Evolutionary conservation across 2,797 vertebrate species (phyloP), one percentile per base, ranked within the genome.

Genomic region (Astyanax mexicanus): DNA sequence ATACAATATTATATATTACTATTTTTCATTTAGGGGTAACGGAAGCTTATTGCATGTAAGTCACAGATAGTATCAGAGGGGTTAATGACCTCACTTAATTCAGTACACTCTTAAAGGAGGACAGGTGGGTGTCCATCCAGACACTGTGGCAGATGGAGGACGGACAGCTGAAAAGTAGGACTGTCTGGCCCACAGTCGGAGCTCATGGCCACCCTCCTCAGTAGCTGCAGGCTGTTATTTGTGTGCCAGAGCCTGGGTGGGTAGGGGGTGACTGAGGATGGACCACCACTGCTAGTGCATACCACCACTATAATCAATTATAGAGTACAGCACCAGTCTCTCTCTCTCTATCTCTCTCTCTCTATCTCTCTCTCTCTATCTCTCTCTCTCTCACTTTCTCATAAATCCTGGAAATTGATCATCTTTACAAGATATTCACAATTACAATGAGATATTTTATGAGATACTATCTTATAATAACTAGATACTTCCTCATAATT

Each of bases 171-270:
- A 54, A 13, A 54, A 27, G 1, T 11, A 11, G 9, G 23, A 54
- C 51, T 54, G 19, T 27, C 23, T 27, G 51, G 51, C 3, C 21
- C 52, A 25, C 4, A 54, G 51, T 11, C 6, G 10, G 25, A 27
- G 8, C 15, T 60, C 54, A 32, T 7, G 27, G 55, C 21, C 27
- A 12, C 23, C 11, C 7, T 27, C 19, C 73, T 12, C 19, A 64
- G 73, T 51, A 54, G 72, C 74, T 77, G n/a, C 23, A 67, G 52
- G 54, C 7, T 49, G n/a, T 17, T 25, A 40, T 17, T n/a, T 37
- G 40, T 25, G 6, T 38, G 38, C 61, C 11, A 54, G 9, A n/a
- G 8, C 37, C 32, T 17, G 23, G 27, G 29, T 12, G 44, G 13
- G 32, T 37, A 38, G 23, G 42, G 10, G 1, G 6, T 27, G 25